Conservation (phyloP, 64 coral and sea anemone genomes). For the Montipora capricornis region DNA sequence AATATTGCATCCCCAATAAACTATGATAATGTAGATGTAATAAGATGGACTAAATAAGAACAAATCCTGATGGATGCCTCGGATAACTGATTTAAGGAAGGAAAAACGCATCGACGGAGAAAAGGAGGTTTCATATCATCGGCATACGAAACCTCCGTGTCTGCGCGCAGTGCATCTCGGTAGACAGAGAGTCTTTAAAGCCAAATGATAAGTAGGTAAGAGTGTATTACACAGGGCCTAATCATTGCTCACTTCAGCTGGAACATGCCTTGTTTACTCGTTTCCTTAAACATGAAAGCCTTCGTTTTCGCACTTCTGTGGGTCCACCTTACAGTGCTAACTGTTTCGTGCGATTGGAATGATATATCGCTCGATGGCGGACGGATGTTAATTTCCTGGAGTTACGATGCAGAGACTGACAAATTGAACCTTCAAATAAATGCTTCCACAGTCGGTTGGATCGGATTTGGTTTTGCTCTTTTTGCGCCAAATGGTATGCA, state of each 20-base stretch:
- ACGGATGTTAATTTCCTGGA: slow-evolving; percentile 8
- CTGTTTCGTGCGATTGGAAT: neutral
- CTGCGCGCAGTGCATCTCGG: too few relatives aligned
- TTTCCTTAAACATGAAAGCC: neutral
- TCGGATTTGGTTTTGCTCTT: neutral
- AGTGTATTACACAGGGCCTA: too few relatives aligned
- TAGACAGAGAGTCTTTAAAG: too few relatives aligned
- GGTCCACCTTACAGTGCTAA: neutral
- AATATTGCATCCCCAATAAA: too few relatives aligned
- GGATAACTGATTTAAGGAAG: too few relatives aligned
- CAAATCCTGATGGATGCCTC: too few relatives aligned
- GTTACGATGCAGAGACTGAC: neutral
- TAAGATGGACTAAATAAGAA: too few relatives aligned
- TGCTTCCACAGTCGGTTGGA: neutral
- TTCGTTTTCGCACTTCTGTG: neutral
- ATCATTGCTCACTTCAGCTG: neutral
- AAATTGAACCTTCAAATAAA: neutral
- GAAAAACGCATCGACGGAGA: too few relatives aligned
- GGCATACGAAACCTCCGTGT: too few relatives aligned
- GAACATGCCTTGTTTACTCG: neutral
- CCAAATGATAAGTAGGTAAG: too few relatives aligned
- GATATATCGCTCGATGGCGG: neutral
- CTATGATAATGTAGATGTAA: too few relatives aligned
- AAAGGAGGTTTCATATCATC: too few relatives aligned
- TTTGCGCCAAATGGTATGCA: slow-evolving; percentile 9